phyloP scores from a whole-genome alignment of 2,113 vertebrate genomes.

The Oryzias melastigma region DNA sequence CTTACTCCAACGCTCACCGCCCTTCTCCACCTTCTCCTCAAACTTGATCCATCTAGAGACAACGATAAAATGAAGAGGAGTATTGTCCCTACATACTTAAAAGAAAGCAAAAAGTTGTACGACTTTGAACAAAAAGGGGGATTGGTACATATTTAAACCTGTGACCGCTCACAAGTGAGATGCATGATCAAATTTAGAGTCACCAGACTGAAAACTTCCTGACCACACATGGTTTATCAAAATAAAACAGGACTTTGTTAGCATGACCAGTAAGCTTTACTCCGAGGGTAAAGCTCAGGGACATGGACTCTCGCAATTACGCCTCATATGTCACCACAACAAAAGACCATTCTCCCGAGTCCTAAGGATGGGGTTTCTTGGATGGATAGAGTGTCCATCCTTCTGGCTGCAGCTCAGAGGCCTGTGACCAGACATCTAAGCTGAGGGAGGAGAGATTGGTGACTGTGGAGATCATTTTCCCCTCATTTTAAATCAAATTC shows the following conservation, averaged over 20 bases:
- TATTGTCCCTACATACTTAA: neutral
- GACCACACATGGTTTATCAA: slow-evolving; percentile 1
- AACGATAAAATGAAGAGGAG: neutral
- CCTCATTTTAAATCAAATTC: neutral
- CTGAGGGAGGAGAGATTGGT: slow-evolving; percentile 1
- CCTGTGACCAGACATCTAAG: slow-evolving; percentile 17
- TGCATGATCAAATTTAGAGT: no score
- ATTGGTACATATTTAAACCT: neutral
- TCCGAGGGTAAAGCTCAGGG: slow-evolving; percentile 17
- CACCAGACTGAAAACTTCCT: neutral
- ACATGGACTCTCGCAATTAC: slow-evolving; percentile 48
- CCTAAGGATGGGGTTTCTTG: slow-evolving; percentile 66
- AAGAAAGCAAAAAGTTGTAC: no score
- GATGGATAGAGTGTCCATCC: slow-evolving; percentile 60
- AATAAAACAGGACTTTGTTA: slow-evolving; percentile 9
- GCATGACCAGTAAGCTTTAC: neutral
- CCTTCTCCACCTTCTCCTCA: slow-evolving; percentile 97
- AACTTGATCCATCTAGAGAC: slow-evolving; percentile 93
- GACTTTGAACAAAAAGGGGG: no score
- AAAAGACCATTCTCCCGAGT: slow-evolving; percentile 60
- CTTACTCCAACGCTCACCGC: slow-evolving; percentile 97
- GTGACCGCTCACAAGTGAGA: neutral
- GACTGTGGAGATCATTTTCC: slow-evolving; percentile 22
- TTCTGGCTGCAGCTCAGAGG: slow-evolving; percentile 41
- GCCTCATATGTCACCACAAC: slow-evolving; percentile 54